Conservation (phyloP, 2,888 invertebrate genomes). For the Dendrolimus houi region DNA sequence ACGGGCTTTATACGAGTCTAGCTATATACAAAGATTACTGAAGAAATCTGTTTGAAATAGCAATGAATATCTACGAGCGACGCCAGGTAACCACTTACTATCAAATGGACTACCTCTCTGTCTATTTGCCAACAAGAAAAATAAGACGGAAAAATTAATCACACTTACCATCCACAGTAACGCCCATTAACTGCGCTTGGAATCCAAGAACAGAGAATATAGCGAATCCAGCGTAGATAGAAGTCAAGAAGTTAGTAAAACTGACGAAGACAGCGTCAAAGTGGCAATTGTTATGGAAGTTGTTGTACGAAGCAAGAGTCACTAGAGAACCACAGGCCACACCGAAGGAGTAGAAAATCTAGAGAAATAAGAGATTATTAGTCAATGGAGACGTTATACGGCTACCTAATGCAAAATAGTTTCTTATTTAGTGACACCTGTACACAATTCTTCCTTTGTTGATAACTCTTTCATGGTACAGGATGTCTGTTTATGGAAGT, state of each 20-base stretch:
- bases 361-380: conserved; percentile 8
- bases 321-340: conserved; percentile 85
- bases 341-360: conserved; percentile 89
- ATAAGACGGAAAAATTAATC: not conserved
- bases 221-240: conserved; percentile 86
- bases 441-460: no score
- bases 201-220: conserved; percentile 88
- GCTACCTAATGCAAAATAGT: no score
- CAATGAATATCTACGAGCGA: no score
- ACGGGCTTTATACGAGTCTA: no score
- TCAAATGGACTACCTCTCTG: no score
- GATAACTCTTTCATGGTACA: no score
- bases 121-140: no score
- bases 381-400: not conserved
- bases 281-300: conserved; percentile 82
- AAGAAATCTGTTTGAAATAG: no score
- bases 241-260: conserved; percentile 82
- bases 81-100: no score
- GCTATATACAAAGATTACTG: no score
- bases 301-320: conserved; percentile 85
- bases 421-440: no score
- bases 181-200: conserved; percentile 79
- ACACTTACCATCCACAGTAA: conserved; percentile 73
- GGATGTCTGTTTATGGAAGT: no score
- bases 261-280: conserved; percentile 86